These are phyloP conservation scores for Helleia helle DNA, from an alignment of 2,888 invertebrate species.

Conservation along the genomic window DNA sequence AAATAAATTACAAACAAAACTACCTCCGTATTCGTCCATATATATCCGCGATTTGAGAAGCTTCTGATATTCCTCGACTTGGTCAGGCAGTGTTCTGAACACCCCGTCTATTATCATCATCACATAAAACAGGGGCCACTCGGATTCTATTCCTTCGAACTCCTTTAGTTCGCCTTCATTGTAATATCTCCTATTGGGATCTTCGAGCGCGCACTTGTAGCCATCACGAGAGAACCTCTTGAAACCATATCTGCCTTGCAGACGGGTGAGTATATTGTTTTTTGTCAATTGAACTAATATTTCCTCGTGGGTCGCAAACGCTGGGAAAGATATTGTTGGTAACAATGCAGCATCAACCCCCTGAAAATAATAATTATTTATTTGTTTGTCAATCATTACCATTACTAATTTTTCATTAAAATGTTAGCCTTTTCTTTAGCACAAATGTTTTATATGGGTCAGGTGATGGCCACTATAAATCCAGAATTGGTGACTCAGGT, in stretches of 20 bases:
- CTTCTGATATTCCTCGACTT: slow-evolving; percentile 93
- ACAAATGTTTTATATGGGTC: too few relatives aligned
- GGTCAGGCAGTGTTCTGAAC: slow-evolving; percentile 88
- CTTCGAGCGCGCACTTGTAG: slow-evolving; percentile 90
- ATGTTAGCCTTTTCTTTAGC: too few relatives aligned
- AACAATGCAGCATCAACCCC: slow-evolving; percentile 95
- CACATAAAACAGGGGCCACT: slow-evolving; percentile 98
- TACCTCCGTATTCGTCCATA: slow-evolving; percentile 87
- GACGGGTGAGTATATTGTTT: slow-evolving; percentile 83
- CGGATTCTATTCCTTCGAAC: slow-evolving; percentile 96
- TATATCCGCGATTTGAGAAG: slow-evolving; percentile 86
- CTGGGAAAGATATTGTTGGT: slow-evolving; percentile 96
- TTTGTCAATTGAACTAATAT: slow-evolving; percentile 90
- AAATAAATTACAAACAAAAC: slow-evolving; percentile 2
- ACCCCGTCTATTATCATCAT: slow-evolving; percentile 97
- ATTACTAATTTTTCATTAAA: too few relatives aligned
- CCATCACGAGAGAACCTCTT: slow-evolving; percentile 97
- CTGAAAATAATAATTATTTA: slow-evolving; percentile 54
- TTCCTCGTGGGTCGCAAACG: slow-evolving; percentile 98
- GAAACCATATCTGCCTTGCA: slow-evolving; percentile 94
- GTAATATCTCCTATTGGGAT: slow-evolving; percentile 85
- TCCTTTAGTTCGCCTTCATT: slow-evolving; percentile 93
- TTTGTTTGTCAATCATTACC: too few relatives aligned
- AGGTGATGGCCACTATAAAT: too few relatives aligned
- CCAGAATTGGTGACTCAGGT: too few relatives aligned